Conservation (phyloP, 2,797 vertebrate species). For the Emys orbicularis region DNA sequence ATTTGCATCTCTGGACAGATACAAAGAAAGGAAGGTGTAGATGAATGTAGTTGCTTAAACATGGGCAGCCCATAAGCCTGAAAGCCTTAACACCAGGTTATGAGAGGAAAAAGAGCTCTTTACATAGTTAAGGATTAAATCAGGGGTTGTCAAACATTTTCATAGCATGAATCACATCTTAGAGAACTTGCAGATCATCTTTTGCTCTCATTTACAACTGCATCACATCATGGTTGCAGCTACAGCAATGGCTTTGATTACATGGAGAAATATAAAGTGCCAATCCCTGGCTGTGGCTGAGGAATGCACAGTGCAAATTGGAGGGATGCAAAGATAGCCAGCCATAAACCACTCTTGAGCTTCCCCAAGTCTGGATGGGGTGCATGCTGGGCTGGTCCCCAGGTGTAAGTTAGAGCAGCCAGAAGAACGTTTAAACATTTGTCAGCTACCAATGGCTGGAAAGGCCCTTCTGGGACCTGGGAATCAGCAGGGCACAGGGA, state of each 20-base stretch:
- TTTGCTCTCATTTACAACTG: slow-evolving; percentile 3
- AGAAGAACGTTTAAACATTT: slow-evolving; percentile 9
- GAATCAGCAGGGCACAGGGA: slow-evolving; percentile 38
- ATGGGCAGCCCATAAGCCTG: slow-evolving; percentile 32
- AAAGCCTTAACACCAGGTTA: slow-evolving; percentile 17
- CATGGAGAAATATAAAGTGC: slow-evolving; percentile 46
- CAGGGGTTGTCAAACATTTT: slow-evolving; percentile 28
- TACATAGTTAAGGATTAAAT: slow-evolving; percentile 51
- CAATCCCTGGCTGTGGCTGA: slow-evolving; percentile 23
- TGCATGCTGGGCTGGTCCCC: slow-evolving; percentile 1
- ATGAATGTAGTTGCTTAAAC: slow-evolving; percentile 50
- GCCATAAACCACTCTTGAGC: slow-evolving; percentile 54
- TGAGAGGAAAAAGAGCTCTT: slow-evolving; percentile 19
- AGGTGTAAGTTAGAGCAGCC: slow-evolving; percentile 6
- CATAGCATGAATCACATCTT: slow-evolving; percentile 53
- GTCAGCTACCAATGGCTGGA: slow-evolving; percentile 21
- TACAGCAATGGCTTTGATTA: slow-evolving; percentile 61
- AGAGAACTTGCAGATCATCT: slow-evolving; percentile 57
- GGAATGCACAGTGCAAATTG: slow-evolving; percentile 44
- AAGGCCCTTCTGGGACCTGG: slow-evolving; percentile 30
- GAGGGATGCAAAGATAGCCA: slow-evolving; percentile 54
- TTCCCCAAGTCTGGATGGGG: slow-evolving; percentile 9
- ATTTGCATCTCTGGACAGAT: slow-evolving; percentile 18
- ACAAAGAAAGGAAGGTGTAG: slow-evolving; percentile 55
- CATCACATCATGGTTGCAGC: slow-evolving; percentile 29